phyloP scores from a whole-genome alignment of 2,797 vertebrate genomes.

The Phalloptychus januarius region DNA sequence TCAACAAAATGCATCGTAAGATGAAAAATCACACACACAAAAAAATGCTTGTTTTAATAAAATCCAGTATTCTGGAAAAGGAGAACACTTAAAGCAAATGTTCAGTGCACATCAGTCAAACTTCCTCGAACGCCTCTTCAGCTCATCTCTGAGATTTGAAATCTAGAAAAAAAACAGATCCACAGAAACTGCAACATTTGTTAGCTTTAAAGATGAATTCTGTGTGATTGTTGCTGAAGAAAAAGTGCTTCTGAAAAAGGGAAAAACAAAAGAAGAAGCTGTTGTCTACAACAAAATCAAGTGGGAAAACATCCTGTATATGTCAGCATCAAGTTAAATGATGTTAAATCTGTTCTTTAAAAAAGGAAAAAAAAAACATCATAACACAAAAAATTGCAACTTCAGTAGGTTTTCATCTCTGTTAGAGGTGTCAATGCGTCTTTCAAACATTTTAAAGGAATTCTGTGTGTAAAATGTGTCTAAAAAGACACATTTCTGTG shows the following conservation, averaged over 20 bases:
- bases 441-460: conserved; percentile 9
- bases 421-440: conserved; percentile 1
- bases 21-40: conserved; percentile 15
- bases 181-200: neutral
- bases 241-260: neutral
- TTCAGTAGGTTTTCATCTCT: conserved; percentile 15
- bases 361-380: neutral
- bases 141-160: neutral
- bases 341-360: neutral
- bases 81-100: conserved; percentile 20
- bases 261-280: neutral
- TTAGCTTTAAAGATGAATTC: neutral
- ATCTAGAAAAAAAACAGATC: conserved; percentile 2
- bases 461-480: conserved; percentile 14
- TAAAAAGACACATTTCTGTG: conserved; percentile 11
- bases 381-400: conserved; percentile 5
- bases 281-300: neutral
- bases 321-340: neutral
- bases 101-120: conserved; percentile 36
- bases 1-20: conserved; percentile 43
- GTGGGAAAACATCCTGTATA: neutral
- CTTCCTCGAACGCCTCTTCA: neutral
- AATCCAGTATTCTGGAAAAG: conserved; percentile 26
- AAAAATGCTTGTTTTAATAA: conserved; percentile 24
- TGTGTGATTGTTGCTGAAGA: neutral